These are phyloP conservation scores for Palythoa grandis DNA, from an alignment of 92 coral and sea anemone genomes.

Conservation along the genomic window DNA sequence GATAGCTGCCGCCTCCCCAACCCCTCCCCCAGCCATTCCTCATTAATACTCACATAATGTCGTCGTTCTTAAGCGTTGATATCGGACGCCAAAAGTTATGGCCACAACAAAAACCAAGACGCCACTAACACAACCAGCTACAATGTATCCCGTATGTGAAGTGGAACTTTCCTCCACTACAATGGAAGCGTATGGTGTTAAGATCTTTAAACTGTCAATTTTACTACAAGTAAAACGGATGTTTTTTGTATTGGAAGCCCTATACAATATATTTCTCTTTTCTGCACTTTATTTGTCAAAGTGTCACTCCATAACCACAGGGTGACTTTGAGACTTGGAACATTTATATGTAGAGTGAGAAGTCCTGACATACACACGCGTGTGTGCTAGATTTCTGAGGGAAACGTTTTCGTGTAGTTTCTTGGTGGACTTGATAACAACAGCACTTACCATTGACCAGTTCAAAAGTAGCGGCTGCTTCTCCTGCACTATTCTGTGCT, in stretches of 20 bases:
- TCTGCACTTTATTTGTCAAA: neutral
- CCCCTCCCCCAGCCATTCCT: neutral
- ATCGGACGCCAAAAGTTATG: conserved; percentile 18
- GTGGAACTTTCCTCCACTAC: neutral
- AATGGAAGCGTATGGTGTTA: neutral
- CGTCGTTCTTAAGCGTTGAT: conserved; percentile 28
- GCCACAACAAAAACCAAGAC: conserved; percentile 13
- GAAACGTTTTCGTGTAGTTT: too few relatives aligned
- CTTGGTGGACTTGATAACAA: too few relatives aligned
- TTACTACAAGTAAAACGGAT: neutral
- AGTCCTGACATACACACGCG: too few relatives aligned
- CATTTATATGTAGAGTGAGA: too few relatives aligned
- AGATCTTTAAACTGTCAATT: neutral
- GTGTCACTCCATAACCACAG: too few relatives aligned
- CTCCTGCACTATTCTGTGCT: conserved; percentile 25
- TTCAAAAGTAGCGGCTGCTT: neutral
- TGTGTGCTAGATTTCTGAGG: too few relatives aligned
- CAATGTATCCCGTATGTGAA: conserved; percentile 22
- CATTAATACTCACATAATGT: conserved; percentile 28
- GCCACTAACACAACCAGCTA: conserved; percentile 30
- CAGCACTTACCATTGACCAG: too few relatives aligned
- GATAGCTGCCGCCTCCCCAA: neutral
- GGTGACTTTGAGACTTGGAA: too few relatives aligned
- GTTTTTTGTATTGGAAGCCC: neutral
- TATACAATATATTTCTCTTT: neutral